Conservation (phyloP, 1,140 invertebrate species). For the Zaprionus taronus region DNA sequence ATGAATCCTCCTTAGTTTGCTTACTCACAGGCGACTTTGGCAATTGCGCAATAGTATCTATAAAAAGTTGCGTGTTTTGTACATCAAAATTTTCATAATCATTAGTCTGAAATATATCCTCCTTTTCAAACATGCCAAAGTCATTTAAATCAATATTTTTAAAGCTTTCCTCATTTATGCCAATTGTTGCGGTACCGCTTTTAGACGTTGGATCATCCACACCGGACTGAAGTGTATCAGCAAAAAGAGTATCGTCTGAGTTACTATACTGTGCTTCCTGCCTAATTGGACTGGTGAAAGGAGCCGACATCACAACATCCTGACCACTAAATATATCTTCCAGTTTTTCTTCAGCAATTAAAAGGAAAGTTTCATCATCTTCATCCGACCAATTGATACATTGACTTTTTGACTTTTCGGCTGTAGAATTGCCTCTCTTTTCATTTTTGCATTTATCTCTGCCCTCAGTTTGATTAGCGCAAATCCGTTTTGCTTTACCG, state of each 20-base stretch:
- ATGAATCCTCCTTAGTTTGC: conserved; percentile 34
- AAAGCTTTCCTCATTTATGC: conserved; percentile 32
- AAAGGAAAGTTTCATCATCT: conserved; percentile 71
- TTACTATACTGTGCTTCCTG: conserved; percentile 30
- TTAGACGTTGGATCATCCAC: background rate
- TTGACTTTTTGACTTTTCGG: conserved; percentile 37
- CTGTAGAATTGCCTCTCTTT: background rate
- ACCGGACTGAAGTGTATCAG: conserved; percentile 51
- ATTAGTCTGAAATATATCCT: conserved; percentile 58
- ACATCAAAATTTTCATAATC: conserved; percentile 46
- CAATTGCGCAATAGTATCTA: conserved; percentile 65
- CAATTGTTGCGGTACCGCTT: background rate
- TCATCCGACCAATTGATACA: conserved; percentile 68
- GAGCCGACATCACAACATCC: conserved; percentile 19
- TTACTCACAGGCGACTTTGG: conserved; percentile 49
- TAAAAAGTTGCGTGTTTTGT: conserved; percentile 70
- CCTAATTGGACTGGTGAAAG: conserved; percentile 21
- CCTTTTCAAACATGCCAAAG: conserved; percentile 43
- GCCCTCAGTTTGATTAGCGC: background rate
- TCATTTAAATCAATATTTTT: conserved; percentile 66
- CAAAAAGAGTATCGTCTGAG: conserved; percentile 66
- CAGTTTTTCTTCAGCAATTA: conserved; percentile 49
- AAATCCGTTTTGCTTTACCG: conserved; percentile 11
- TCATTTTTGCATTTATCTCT: background rate
- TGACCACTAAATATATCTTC: conserved; percentile 58